Evolutionary conservation across 2,888 invertebrate species (phyloP).

Genomic region (Agonopterix heracliana): DNA sequence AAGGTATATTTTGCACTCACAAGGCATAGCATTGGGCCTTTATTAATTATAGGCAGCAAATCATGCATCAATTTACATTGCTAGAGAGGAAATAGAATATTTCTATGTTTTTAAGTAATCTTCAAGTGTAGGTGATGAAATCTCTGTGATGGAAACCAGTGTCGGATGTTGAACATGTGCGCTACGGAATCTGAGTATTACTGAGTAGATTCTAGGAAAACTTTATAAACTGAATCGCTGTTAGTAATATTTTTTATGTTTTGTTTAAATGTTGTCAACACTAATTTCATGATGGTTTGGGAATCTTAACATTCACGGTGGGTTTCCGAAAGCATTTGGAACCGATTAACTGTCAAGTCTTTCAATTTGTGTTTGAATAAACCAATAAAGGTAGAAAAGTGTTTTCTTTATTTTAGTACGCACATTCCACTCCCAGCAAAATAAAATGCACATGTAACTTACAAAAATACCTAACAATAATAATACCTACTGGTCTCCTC

Average conservation of each 20-base stretch:
- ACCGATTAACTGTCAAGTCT: constrained; percentile 67
- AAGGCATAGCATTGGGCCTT: constrained; percentile 47
- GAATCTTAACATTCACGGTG: constrained; percentile 46
- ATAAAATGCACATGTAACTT: too few species aligned
- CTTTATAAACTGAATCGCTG: constrained; percentile 63
- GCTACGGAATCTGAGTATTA: constrained; percentile 69
- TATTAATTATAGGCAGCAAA: constrained; percentile 55
- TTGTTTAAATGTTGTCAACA: constrained; percentile 70
- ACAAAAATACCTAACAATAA: too few species aligned
- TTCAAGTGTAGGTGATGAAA: constrained; percentile 60
- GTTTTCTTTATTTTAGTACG: constrained; percentile 6
- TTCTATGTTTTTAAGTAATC: constrained; percentile 61
- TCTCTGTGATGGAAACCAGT: constrained; percentile 71
- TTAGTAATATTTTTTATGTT: constrained; percentile 69
- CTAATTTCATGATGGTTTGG: constrained; percentile 67
- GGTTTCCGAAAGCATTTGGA: constrained; percentile 61
- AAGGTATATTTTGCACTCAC: constrained; percentile 63
- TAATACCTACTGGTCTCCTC: too few species aligned
- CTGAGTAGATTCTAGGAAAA: constrained; percentile 62
- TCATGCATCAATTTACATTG: constrained; percentile 64
- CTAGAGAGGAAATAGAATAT: constrained; percentile 58
- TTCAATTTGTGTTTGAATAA: constrained; percentile 74
- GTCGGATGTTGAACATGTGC: constrained; percentile 57
- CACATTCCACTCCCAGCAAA: too few species aligned
- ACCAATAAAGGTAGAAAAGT: constrained; percentile 53